These are phyloP conservation scores for Sphinx pinastri DNA, from an alignment of 2,888 invertebrate genomes.

Conservation along the genomic window DNA sequence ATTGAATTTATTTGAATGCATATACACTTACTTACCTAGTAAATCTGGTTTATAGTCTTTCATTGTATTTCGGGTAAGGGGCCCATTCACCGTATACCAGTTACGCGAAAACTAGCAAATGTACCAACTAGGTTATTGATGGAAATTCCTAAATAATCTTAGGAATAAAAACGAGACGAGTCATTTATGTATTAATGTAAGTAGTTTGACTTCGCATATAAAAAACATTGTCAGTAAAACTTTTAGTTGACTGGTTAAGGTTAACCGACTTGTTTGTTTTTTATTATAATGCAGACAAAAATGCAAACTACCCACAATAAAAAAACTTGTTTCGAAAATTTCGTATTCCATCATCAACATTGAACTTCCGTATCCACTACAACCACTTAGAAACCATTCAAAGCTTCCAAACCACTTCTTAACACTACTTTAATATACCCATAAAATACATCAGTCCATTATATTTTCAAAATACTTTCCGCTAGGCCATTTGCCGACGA, in stretches of 20 bases:
- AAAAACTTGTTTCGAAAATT: too few relatives aligned
- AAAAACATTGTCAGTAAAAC: too few relatives aligned
- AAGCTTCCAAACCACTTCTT: not conserved
- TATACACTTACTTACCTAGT: slow-evolving; percentile 11
- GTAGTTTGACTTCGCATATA: too few relatives aligned
- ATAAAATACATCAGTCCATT: slow-evolving; percentile 6
- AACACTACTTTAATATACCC: not conserved
- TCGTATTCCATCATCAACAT: too few relatives aligned
- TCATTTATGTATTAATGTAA: too few relatives aligned
- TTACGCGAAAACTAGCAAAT: not conserved
- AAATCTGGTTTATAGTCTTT: slow-evolving; percentile 6
- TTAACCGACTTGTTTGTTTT: too few relatives aligned
- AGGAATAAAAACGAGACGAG: too few relatives aligned
- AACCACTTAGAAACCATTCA: not conserved
- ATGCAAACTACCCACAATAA: too few relatives aligned
- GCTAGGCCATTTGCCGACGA: not conserved
- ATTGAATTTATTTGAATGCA: slow-evolving; percentile 2
- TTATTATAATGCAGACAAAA: too few relatives aligned
- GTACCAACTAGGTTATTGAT: not conserved
- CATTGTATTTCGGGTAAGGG: slow-evolving; percentile 1
- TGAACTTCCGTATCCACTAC: not conserved
- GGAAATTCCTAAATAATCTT: not conserved
- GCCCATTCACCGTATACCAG: not conserved
- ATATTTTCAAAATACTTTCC: not conserved
- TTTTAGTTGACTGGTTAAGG: too few relatives aligned